These are phyloP conservation scores for Calephelis nemesis DNA, from an alignment of 1,140 invertebrate genomes.

Conservation along the genomic window DNA sequence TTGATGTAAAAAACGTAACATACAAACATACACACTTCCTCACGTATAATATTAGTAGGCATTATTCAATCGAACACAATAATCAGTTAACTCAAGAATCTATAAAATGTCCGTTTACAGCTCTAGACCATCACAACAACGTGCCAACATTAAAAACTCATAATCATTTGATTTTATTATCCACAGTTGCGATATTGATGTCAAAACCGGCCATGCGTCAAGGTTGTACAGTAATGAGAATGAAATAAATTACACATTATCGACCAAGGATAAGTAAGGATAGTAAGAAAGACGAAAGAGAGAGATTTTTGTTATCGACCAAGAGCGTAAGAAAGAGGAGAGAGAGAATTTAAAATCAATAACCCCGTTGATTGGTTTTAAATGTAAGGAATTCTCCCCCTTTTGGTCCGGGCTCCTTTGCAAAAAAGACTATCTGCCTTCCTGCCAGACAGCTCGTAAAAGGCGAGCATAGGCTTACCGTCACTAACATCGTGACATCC, in stretches of 20 bases:
- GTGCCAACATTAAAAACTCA: constrained; percentile 16
- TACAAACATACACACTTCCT: too few relatives aligned
- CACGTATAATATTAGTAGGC: too few relatives aligned
- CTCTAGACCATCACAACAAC: not conserved
- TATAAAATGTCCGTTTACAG: not conserved
- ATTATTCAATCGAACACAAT: not conserved
- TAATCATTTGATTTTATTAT: constrained; percentile 14
- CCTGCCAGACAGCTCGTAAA: not conserved
- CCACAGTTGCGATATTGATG: constrained; percentile 14
- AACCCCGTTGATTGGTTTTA: too few relatives aligned
- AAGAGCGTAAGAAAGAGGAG: not conserved
- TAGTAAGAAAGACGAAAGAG: not conserved
- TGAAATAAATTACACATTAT: not conserved
- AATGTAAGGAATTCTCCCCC: too few relatives aligned
- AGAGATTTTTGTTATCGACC: not conserved
- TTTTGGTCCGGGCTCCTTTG: not conserved
- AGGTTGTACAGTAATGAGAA: constrained; percentile 1
- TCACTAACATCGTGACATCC: not conserved
- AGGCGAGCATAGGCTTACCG: not conserved
- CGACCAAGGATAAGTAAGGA: not conserved
- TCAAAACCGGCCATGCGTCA: constrained; percentile 11
- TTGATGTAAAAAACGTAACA: too few relatives aligned
- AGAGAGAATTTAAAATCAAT: not conserved
- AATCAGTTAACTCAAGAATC: not conserved
- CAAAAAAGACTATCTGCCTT: not conserved